Evolutionary conservation across 2,113 vertebrate genomes (phyloP).

Genomic region (Gopherus evgoodei): DNA sequence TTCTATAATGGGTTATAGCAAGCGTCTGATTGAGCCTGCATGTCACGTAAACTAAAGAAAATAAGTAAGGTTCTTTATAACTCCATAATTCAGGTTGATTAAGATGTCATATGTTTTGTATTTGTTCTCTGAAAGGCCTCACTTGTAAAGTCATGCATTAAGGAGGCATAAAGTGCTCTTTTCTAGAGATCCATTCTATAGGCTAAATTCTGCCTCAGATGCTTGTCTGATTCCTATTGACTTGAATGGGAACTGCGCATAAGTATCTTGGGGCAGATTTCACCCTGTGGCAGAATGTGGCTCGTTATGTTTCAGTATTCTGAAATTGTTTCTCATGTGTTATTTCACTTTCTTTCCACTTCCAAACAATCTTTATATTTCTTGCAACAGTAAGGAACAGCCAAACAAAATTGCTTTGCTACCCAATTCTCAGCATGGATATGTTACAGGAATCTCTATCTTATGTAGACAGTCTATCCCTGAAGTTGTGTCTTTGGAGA

Average conservation of each 20-base stretch:
- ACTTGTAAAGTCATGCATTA: constrained; percentile 5
- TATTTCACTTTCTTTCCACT: background rate
- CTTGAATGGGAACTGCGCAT: background rate
- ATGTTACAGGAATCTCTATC: background rate
- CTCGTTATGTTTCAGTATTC: background rate
- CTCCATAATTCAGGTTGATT: background rate
- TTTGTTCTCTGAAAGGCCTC: background rate
- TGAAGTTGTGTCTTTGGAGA: background rate
- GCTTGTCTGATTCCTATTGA: background rate
- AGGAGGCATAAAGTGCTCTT: background rate
- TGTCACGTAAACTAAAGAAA: constrained; percentile 4
- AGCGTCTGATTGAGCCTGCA: background rate
- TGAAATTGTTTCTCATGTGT: background rate
- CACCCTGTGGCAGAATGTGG: background rate
- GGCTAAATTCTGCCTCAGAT: background rate
- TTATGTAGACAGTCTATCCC: background rate
- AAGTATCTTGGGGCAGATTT: background rate
- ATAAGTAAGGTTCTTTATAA: background rate
- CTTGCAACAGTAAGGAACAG: background rate
- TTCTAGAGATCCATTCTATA: background rate
- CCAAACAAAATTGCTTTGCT: background rate
- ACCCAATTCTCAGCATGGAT: background rate
- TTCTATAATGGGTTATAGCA: background rate
- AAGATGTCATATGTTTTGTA: background rate
- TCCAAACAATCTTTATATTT: background rate